Base-by-base conservation (phyloP, 1,140 invertebrate species). In the Cotesia typhae region DNA sequence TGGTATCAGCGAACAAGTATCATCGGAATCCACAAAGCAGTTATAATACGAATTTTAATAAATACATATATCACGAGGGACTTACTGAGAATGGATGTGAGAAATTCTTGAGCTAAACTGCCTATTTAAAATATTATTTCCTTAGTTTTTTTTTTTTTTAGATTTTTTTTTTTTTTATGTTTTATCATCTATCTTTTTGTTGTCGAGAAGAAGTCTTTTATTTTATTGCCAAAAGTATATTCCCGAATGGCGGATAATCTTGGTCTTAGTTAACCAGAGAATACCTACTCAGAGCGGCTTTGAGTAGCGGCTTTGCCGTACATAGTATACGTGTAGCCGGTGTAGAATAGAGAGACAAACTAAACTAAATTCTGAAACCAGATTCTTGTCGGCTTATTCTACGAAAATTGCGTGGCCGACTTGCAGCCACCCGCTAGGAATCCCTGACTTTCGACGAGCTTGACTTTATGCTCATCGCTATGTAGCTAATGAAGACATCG, bases 401-500 rank as follows among this genome's bases (percentile, higher is more conserved):
- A 66, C 63, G 70, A 71, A 71, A 66, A 66, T 71, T 66, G 35
- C 63, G 63, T 71, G 52, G 60, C 51, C 51, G 36, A 57, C 47
- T 47, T 71, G 63, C 63, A 71, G 53, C 64, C 63, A 71, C 53
- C 70, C 52, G 63, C 52, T 36, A 20, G 17, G 53, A 57, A 53
- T 36, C 63, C 38, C 57, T 63, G 38, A 70, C 14, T 47, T 70
- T 69, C 75, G 73, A 76, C 73, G 66, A 64, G 66, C 69, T 74
- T 70, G 71, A 71, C 64, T 76, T 71, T 73, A 47, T 47, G 41
- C 41, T 47, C 41, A 47, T 47, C 70, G 70, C 73, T 67, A 75
- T 73, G 73, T 64, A 67, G 35, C 76, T 83, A 83, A 83, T 83
- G 81, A 83, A 83, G 81, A 81, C 78, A 79, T 82, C 78, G 52